Conservation (phyloP, 2,797 vertebrate genomes). For the Thamnophis elegans region DNA sequence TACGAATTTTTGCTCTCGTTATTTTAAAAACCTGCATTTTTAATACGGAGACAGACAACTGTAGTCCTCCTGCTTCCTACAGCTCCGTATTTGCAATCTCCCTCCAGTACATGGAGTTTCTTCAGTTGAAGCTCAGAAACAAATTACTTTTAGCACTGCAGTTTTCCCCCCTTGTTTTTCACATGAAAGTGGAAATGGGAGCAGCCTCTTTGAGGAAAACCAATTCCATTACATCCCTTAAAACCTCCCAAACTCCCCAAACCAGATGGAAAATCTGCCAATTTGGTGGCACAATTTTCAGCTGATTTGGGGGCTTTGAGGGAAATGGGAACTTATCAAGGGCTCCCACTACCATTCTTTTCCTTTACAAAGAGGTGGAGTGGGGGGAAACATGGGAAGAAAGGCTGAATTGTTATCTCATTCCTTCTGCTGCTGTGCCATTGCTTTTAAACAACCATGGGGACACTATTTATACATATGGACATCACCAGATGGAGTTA, state of each 20-base stretch:
- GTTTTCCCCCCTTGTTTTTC: background rate
- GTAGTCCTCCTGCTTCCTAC: background rate
- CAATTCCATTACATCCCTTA: background rate
- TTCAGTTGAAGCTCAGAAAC: background rate
- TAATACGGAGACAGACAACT: background rate
- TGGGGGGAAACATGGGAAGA: background rate
- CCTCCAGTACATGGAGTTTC: background rate
- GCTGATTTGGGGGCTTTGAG: background rate
- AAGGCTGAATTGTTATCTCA: background rate
- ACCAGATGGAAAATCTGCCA: background rate
- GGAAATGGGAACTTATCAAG: background rate
- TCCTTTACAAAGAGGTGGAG: background rate
- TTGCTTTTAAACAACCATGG: background rate
- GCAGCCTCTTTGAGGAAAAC: background rate
- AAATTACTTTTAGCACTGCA: background rate
- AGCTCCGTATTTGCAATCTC: background rate
- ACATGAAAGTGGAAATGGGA: background rate
- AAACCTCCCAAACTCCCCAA: background rate
- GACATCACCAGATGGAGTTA: background rate
- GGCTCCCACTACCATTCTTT: background rate
- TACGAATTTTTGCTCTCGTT: background rate
- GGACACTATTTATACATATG: background rate
- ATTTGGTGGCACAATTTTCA: background rate
- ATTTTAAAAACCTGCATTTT: background rate
- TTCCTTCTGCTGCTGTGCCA: background rate